Base-by-base conservation (phyloP, 2,113 vertebrate species). In the Chauna torquata region DNA sequence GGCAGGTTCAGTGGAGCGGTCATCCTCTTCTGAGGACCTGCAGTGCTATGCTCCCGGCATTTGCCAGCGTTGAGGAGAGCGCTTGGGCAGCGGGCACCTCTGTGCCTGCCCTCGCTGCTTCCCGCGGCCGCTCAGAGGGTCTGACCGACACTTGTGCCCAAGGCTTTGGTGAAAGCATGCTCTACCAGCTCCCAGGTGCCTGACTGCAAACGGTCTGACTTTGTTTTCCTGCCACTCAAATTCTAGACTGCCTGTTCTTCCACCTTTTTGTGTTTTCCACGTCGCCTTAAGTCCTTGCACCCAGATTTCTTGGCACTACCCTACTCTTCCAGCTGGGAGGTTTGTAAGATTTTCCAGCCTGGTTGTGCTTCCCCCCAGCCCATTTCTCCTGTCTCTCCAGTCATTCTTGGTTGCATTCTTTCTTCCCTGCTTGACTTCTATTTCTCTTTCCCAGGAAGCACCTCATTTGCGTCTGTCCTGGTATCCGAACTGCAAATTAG, bases 391-490 rank as follows among this genome's bases (percentile, higher is more conserved):
- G 40, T 77, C 75, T 91, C 28, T 44, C 16, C 25, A 68, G 66
- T 16, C 28, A 19, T 8, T 75, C 71, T 69, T 74, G 23, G 20
- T 32, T 58, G 45, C 49, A 58, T 23, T 20, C 66, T 74, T 93
- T 40, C 62, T 74, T 82, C 28, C 52, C 22, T 0, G 3, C 42
- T 36, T 80, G 66, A 82, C 50, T 68, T 79, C 77, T 92, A 24
- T 82, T 88, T 88, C 58, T 86, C 72, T 90, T 90, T 80, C 80
- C 70, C 78, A 18, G 66, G 82, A 87, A 82, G 78, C 16, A 50
- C 45, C n/a, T 88, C 42, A 66, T 72, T 94, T 95, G 62, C 81
- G 77, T 95, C 83, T 87, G 66, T 76, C 86, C 36, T 68, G 72
- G 66, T 62, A 77, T 44, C 52, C 61, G 95, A 64, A 62, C 61